These are phyloP conservation scores for Drosophila demipolita DNA, from an alignment of 2,888 invertebrate genomes.

Conservation along the genomic window DNA sequence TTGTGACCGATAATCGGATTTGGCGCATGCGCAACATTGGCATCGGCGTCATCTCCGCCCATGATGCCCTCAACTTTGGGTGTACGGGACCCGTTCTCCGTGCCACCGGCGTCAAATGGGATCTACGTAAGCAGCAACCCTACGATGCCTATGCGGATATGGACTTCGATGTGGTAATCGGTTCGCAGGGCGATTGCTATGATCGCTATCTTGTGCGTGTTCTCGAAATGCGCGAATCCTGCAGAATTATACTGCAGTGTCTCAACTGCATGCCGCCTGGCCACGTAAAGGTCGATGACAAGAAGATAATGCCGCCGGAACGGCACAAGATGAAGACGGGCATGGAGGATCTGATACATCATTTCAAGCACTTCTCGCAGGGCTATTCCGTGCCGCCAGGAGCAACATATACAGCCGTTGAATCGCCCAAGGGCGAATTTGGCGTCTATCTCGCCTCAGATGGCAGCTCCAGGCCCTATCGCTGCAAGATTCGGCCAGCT, in stretches of 20 bases:
- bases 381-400: conserved; percentile 95
- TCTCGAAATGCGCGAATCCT: conserved; percentile 91
- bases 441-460: conserved; percentile 95
- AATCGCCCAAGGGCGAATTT: conserved; percentile 95
- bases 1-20: conserved; percentile 91
- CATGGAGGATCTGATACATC: conserved; percentile 96
- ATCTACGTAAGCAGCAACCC: conserved; percentile 91
- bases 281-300: conserved; percentile 92
- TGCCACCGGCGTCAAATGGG: conserved; percentile 94
- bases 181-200: conserved; percentile 93
- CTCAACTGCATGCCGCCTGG: conserved; percentile 93
- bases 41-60: conserved; percentile 90
- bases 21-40: conserved; percentile 90
- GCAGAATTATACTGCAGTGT: conserved; percentile 92
- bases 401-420: conserved; percentile 91
- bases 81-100: conserved; percentile 92
- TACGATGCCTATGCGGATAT: conserved; percentile 93
- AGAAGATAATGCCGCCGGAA: conserved; percentile 91
- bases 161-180: conserved; percentile 94
- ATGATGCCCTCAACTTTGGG: conserved; percentile 91
- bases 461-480: conserved; percentile 91
- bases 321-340: conserved; percentile 93
- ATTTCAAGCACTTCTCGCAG: conserved; percentile 94
- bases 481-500: conserved; percentile 87
- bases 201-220: conserved; percentile 90